Evolutionary conservation across 2,797 vertebrate genomes (phyloP).

Genomic region (Moxostoma hubbsi): DNA sequence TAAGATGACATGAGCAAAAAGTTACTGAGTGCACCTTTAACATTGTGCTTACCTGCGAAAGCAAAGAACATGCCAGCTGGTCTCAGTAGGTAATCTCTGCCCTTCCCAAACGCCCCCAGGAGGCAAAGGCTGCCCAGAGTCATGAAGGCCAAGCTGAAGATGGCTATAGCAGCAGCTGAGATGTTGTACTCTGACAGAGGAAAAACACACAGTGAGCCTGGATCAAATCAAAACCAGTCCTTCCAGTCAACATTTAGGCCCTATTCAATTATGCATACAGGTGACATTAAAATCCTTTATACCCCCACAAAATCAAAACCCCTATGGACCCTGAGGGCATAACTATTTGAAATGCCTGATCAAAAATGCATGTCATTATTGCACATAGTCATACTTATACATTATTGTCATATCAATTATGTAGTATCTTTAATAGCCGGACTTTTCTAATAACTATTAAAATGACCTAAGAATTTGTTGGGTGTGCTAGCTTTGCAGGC

Average conservation of each 20-base stretch:
- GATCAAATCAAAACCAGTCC: background rate
- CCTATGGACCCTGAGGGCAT: too few relatives aligned
- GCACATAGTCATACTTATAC: too few relatives aligned
- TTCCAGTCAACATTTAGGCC: background rate
- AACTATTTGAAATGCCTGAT: too few relatives aligned
- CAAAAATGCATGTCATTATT: too few relatives aligned
- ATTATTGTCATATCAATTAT: too few relatives aligned
- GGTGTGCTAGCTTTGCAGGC: too few relatives aligned
- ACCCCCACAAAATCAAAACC: too few relatives aligned
- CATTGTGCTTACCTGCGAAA: slow-evolving; percentile 85
- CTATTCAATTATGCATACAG: background rate
- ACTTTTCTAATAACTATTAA: too few relatives aligned
- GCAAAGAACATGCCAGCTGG: slow-evolving; percentile 95
- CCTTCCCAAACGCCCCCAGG: slow-evolving; percentile 86
- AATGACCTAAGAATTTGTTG: too few relatives aligned
- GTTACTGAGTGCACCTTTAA: background rate
- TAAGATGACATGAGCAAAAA: too few relatives aligned
- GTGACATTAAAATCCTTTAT: background rate
- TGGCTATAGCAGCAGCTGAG: slow-evolving; percentile 92
- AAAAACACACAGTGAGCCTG: background rate
- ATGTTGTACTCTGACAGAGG: slow-evolving; percentile 89
- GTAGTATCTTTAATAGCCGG: too few relatives aligned
- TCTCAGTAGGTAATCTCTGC: slow-evolving; percentile 89
- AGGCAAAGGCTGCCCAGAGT: slow-evolving; percentile 85
- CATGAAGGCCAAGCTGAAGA: slow-evolving; percentile 90